Conservation (phyloP, 2,113 vertebrate species). For the Vulpes vulpes region DNA sequence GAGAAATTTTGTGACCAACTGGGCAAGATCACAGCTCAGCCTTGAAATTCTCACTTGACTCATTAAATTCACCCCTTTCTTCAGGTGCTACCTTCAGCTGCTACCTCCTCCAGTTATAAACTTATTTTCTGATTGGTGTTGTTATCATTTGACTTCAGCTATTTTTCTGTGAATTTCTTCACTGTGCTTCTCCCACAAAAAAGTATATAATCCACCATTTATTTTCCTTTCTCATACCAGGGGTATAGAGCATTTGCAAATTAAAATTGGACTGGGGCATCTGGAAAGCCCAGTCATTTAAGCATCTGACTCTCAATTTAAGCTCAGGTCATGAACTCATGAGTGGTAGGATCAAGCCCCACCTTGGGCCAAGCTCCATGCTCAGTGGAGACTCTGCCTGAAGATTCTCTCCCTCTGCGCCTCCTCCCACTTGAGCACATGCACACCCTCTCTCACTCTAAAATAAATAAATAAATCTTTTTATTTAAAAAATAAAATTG, state of each 20-base stretch:
- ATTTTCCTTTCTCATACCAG: neutral
- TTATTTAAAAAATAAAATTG: neutral
- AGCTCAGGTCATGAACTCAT: neutral
- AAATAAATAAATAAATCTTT: neutral
- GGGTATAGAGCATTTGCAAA: neutral
- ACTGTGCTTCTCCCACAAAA: neutral
- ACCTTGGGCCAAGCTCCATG: neutral
- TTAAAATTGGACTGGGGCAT: neutral
- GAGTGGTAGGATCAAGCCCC: neutral
- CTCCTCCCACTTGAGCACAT: neutral
- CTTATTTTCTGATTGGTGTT: neutral
- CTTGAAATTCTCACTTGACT: neutral
- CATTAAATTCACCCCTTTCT: neutral
- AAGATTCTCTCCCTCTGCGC: neutral
- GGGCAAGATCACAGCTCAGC: neutral
- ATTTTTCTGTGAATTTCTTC: neutral
- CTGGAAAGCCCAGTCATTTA: neutral
- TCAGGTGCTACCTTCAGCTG: neutral
- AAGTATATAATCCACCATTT: neutral
- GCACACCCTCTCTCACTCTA: neutral
- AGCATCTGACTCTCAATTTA: neutral
- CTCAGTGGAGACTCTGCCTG: neutral
- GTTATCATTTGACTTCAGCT: slow-evolving; percentile 3
- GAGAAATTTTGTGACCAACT: neutral
- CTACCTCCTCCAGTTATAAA: neutral